Percentiles rank a stretch among this genome's conserved stretches.
phyloP scores from a whole-genome alignment of 1,140 invertebrate genomes.

The Vollenhovia emeryi region DNA sequence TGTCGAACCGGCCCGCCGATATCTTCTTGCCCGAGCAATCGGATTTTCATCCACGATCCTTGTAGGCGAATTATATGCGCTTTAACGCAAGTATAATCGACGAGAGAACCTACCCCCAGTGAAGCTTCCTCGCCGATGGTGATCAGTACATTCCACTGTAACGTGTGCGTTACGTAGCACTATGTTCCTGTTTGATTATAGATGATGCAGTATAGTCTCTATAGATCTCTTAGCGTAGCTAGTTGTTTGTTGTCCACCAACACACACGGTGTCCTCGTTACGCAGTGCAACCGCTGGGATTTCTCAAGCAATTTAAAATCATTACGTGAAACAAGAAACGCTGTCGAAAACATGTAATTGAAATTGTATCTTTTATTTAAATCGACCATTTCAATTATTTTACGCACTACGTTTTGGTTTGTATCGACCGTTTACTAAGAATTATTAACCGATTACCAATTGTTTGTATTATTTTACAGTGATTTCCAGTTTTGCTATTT shows the following conservation, averaged over 20 bases:
- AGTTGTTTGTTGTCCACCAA: slow-evolving; percentile 40
- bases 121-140: slow-evolving; percentile 29
- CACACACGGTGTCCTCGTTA: slow-evolving; percentile 26
- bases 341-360: background rate
- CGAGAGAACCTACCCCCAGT: slow-evolving; percentile 1
- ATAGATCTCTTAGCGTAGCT: slow-evolving; percentile 47
- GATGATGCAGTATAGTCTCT: slow-evolving; percentile 34
- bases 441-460: background rate
- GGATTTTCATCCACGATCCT: background rate
- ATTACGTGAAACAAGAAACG: background rate
- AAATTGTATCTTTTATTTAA: background rate
- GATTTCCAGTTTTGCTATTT: background rate
- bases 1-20: background rate
- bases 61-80: slow-evolving; percentile 10
- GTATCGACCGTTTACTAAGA: background rate
- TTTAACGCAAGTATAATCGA: slow-evolving; percentile 43
- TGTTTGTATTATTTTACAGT: background rate
- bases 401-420: background rate
- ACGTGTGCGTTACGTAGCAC: slow-evolving; percentile 42
- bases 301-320: background rate
- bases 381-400: background rate
- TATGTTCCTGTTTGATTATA: slow-evolving; percentile 51
- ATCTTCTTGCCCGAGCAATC: background rate
- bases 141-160: slow-evolving; percentile 55
- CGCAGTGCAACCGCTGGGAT: background rate